Conservation (phyloP, 1,140 invertebrate genomes). For the Rhopalosiphum maidis region DNA sequence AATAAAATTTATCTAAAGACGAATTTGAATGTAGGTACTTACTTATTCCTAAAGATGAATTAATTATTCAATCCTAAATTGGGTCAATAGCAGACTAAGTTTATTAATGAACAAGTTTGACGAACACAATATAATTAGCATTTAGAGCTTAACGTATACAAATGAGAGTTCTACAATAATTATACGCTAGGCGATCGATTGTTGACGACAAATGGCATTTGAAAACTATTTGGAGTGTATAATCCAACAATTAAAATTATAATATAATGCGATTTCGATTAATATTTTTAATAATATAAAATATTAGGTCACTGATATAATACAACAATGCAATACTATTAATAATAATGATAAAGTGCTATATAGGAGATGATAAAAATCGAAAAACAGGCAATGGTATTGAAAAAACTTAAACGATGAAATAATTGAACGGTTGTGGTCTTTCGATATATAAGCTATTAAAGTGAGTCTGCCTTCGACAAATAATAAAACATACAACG, state of each 20-base stretch:
- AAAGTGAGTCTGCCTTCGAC: neutral
- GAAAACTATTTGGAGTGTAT: neutral
- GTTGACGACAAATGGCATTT: neutral
- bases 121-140: constrained; percentile 17
- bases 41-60: neutral
- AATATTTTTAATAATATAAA: constrained; percentile 21
- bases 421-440: neutral
- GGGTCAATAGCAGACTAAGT: neutral
- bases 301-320: neutral
- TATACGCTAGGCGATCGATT: neutral
- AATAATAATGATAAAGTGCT: neutral
- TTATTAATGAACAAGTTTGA: constrained; percentile 15
- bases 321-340: neutral
- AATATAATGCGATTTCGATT: neutral
- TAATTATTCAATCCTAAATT: neutral
- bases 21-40: neutral
- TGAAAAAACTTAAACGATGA: neutral
- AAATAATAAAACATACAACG: neutral
- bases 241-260: neutral
- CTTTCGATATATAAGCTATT: neutral
- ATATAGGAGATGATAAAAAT: neutral
- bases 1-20: neutral
- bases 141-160: constrained; percentile 1
- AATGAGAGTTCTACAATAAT: constrained; percentile 15
- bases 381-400: neutral